Base-by-base conservation (phyloP, 2,888 invertebrate genomes). In the Temnothorax rugatulus region DNA sequence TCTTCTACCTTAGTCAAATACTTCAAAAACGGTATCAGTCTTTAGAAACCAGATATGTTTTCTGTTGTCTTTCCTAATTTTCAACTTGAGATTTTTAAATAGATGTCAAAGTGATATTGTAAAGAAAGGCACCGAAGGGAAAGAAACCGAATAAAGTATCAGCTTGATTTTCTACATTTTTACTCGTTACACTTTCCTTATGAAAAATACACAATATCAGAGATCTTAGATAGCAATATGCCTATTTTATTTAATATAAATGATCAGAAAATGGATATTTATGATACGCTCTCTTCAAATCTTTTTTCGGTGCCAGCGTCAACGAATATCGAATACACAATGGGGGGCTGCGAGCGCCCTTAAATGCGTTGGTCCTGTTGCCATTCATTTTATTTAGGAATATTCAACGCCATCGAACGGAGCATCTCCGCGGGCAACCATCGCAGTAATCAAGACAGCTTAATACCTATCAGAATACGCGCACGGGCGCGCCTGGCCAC, bases 311-410 rank as follows among this genome's bases (percentile, higher is more conserved):
- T 38, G 75, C 25, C 79, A 25, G 25, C 34, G 79, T 25, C 79
- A 47, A 81, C 59, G 59, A 59, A 81, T 81, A 81, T 81, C 79
- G 79, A 81, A 59, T 74, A 81, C 21, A 41, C 54, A 47, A 59
- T 13, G 74, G 79, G 71, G 54, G 74, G 18, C 25, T 74, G 74
- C 75, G 59, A 59, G 74, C 74, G 5, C 79, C 75, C 79, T 81
- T 81, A 81, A 81, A 81, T 81, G 79, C 79, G 79, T 81, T 73
- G 69, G 79, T 81, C 79, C 74, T 81, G 79, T 81, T 81, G 74
- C 79, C 79, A 81, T 81, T 81, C 79, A 81, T 81, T 81, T 81
- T 81, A 81, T 81, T 81, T 81, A 81, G 79, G 79, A 81, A 79
- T 81, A 81, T 81, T 74, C 79, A 74, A 71, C 79, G 79, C 79